Percentiles rank a stretch among this genome's conserved stretches.
These are phyloP conservation scores for Lytechinus pictus DNA, from an alignment of 35 echinoderm and acorn worm species.

Conservation along the genomic window DNA sequence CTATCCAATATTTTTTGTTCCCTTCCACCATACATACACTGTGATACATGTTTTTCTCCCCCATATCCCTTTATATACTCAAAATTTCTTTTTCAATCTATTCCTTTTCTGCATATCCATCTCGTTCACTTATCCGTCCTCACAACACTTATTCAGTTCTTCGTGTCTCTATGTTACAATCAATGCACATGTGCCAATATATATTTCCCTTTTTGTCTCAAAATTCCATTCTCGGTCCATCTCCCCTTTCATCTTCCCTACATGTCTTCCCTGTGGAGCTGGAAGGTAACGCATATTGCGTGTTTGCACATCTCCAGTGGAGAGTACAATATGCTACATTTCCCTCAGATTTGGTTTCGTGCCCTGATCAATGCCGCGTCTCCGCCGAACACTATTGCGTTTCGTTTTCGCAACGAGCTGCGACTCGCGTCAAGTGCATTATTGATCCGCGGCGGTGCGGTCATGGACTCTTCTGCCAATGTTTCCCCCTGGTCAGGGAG, in stretches of 20 bases:
- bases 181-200: background rate
- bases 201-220: conserved; percentile 17
- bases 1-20: background rate
- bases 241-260: conserved; percentile 19
- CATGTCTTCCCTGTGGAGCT: background rate
- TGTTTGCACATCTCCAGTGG: conserved; percentile 24
- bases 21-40: background rate
- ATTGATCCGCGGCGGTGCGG: conserved; percentile 39
- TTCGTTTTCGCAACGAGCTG: conserved; percentile 49
- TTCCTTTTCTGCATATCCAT: background rate
- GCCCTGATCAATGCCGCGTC: conserved; percentile 49
- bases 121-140: background rate
- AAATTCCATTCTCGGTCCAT: background rate
- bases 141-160: background rate
- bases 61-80: background rate
- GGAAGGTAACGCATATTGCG: conserved; percentile 18
- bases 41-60: background rate
- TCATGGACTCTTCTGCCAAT: conserved; percentile 32
- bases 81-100: background rate
- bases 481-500: conserved; percentile 25
- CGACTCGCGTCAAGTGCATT: conserved; percentile 46
- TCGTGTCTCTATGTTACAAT: background rate
- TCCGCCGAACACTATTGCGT: conserved; percentile 54
- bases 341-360: conserved; percentile 42
- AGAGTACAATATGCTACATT: conserved; percentile 58